Evolutionary conservation across 2,113 vertebrate genomes (phyloP), one percentile per base, ranked within the genome.

Genomic region (Erinaceus europaeus): DNA sequence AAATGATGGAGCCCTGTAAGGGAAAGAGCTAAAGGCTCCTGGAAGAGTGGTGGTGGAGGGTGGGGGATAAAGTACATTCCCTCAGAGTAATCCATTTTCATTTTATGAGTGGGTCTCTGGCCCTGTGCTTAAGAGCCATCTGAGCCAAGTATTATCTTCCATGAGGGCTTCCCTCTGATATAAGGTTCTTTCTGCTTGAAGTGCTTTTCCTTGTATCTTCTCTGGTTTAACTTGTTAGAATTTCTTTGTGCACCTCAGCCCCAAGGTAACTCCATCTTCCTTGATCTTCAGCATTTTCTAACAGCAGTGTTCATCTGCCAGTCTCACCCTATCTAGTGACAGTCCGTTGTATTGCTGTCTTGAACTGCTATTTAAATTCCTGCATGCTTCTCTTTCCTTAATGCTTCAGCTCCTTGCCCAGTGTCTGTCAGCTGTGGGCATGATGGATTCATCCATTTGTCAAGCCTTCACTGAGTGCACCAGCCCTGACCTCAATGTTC

Each of bases 381-480:
- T 87, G 87, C 50, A 25, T 75, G 62, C 87, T 89, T 91, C 82
- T 85, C 82, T 92, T 94, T 94, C 87, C 84, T 92, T 92, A 78
- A 90, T 36, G 34, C 48, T 59, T 87, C 3, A 44, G 91, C 87
- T 88, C 55, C 67, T 78, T 92, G 94, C 92, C 80, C 82, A 82
- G 91, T 29, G 65, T 71, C 91, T 93, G 91, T 79, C 91, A 93
- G 9, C 64, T 27, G 1, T 18, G 34, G 95, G 44, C 82, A 34
- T 83, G 90, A 92, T 92, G 91, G 91, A 90, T 92, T 91, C 67
- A 71, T 68, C 71, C 91, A 91, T 90, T 88, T 75, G 82, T 82
- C 92, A 93, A 89, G 74, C 18, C 42, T 87, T 85, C n/a, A n/a
- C 53, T 21, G 46, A 74, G 55, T 11, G 50, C 68, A 44, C 55